Evolutionary conservation across 2,888 invertebrate species (phyloP).

Genomic region (Lasioglossum figueresi): DNA sequence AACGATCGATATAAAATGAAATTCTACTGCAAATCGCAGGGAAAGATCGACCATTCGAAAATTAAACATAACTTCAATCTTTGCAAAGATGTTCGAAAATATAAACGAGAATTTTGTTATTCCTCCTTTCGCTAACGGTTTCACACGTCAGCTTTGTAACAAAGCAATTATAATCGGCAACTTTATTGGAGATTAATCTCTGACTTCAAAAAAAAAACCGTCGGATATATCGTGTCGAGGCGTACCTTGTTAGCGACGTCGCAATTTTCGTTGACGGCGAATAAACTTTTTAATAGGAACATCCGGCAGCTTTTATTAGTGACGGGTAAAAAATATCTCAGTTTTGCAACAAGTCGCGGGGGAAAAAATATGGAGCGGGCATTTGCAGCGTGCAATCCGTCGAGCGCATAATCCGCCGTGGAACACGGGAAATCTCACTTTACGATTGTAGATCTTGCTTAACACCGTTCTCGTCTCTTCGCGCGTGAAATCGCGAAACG

Average conservation of each 20-base stretch:
- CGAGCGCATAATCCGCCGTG: neutral
- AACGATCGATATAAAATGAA: too few species aligned
- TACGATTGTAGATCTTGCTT: slow-evolving; percentile 36
- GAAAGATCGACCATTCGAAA: too few species aligned
- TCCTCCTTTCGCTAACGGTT: neutral
- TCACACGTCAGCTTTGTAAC: neutral
- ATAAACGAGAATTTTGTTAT: neutral
- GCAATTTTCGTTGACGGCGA: neutral
- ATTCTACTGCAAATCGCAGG: too few species aligned
- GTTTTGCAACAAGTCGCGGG: neutral
- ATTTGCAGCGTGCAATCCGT: neutral
- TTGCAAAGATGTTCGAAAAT: too few species aligned
- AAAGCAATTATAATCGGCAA: neutral
- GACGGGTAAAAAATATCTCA: neutral
- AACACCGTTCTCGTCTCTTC: slow-evolving; percentile 27
- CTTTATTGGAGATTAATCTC: neutral
- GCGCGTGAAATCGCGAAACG: slow-evolving; percentile 30
- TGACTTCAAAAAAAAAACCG: neutral
- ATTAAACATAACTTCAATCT: too few species aligned
- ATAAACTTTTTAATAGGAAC: neutral
- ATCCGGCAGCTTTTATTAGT: neutral
- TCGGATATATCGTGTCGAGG: neutral
- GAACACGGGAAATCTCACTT: slow-evolving; percentile 7
- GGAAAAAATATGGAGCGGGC: neutral
- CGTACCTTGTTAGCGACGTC: slow-evolving; percentile 1